phyloP scores from a whole-genome alignment of 2,888 invertebrate species.

The Sphaerophoria rueppellii region DNA sequence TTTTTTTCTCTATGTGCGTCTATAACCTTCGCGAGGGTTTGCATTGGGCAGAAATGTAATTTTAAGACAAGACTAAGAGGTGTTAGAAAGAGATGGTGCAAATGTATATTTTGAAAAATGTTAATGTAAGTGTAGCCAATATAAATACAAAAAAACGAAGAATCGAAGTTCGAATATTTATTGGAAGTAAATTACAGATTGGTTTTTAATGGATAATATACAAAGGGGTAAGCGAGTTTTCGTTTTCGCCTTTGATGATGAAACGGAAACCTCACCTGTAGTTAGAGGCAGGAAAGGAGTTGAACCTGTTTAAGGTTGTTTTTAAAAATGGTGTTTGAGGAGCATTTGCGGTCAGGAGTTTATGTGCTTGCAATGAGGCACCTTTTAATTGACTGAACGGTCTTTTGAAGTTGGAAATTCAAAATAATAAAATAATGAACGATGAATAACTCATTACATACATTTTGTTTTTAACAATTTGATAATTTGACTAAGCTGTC shows the following conservation, averaged over 20 bases:
- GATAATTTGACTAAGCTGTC: too few relatives aligned
- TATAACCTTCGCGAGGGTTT: conserved; percentile 72
- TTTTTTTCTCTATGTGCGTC: conserved; percentile 57
- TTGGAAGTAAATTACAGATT: conserved; percentile 51
- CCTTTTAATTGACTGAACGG: too few relatives aligned
- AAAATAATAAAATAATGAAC: too few relatives aligned
- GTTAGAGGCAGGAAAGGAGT: neutral
- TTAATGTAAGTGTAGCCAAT: neutral
- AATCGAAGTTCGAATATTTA: conserved; percentile 63
- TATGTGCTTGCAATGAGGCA: too few relatives aligned
- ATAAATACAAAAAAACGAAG: neutral
- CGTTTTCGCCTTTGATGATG: neutral
- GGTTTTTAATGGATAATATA: conserved; percentile 5
- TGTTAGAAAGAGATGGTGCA: conserved; percentile 64
- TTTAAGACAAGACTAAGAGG: conserved; percentile 19
- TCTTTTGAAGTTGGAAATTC: too few relatives aligned
- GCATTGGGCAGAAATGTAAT: conserved; percentile 62
- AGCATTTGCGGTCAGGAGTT: too few relatives aligned
- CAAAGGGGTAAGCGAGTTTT: conserved; percentile 27
- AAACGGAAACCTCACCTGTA: neutral
- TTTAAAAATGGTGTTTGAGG: too few relatives aligned
- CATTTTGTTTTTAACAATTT: too few relatives aligned
- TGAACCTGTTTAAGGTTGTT: too few relatives aligned
- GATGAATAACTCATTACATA: too few relatives aligned
- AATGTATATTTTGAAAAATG: conserved; percentile 29